Evolutionary conservation across 2,888 invertebrate genomes (phyloP), one percentile per base, ranked within the genome.

Genomic region (Cordilura impudica): DNA sequence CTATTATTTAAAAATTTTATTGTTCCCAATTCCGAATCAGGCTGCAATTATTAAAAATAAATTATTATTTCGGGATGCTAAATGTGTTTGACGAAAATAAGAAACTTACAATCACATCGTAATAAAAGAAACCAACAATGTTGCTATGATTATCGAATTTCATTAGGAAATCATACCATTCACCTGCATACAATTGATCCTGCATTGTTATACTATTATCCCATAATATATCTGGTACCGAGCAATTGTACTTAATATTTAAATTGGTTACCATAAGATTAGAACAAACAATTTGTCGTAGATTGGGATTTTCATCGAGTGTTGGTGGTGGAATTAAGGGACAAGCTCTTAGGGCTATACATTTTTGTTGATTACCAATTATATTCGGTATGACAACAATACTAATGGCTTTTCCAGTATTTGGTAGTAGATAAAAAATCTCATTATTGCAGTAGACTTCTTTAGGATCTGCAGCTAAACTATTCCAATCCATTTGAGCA

Each of bases 401-500:
- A 18, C 85, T 84, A n/a, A 89, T 83, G 12, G 82, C 84, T 53
- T 84, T 85, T 2, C 85, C 86, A 0, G 87, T 84, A 58, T 86
- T 86, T 2, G 89, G 87, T n/a, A 85, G 81, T 2, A 89, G 77
- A 65, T 85, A 84, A 8, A 89, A 84, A 18, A 86, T 82, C 77
- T 88, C 87, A 4, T 80, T 83, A 72, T 87, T 87, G 19, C 87
- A 85, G 21, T 87, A 85, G 1, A 89, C 67, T 70, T 89, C 89
- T 2, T 81, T 81, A 0, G 89, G 87, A 82, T 88, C 84, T 16
- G 81, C 82, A 7, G 89, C 87, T 18, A 89, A 39, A 0, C 80
- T 73, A 67, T 86, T 85, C 89, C 89, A 88, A 78, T 88, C 86
- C 83, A 87, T 84, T 45, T 85, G 84, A 1, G 83, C 81, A 70